Conservation (phyloP, 2,888 invertebrate species). For the Nephrotoma appendiculata region DNA sequence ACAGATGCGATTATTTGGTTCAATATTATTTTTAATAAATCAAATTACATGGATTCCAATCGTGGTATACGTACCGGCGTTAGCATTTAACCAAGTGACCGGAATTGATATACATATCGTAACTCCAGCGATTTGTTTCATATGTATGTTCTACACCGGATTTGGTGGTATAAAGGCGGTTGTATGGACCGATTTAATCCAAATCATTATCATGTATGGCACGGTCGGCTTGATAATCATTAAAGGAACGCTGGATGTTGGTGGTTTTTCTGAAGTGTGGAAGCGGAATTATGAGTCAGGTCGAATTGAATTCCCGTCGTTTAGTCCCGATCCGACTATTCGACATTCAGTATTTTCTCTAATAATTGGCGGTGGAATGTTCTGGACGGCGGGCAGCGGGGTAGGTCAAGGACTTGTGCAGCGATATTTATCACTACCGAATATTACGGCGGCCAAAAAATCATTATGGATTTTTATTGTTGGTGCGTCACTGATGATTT, state of each 20-base stretch:
- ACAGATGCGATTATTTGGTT: constrained; percentile 52
- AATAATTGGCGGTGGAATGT: constrained; percentile 57
- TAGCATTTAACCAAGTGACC: constrained; percentile 57
- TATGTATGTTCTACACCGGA: constrained; percentile 71
- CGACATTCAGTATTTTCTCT: constrained; percentile 66
- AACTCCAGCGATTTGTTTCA: constrained; percentile 63
- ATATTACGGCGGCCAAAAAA: constrained; percentile 49
- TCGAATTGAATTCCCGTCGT: constrained; percentile 54
- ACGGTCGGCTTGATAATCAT: constrained; percentile 57
- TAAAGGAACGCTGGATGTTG: constrained; percentile 59
- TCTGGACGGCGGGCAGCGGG: constrained; percentile 60
- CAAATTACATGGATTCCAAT: constrained; percentile 26
- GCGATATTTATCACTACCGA: constrained; percentile 62
- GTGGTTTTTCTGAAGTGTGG: constrained; percentile 49
- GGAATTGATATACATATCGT: constrained; percentile 68
- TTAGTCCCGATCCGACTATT: constrained; percentile 61
- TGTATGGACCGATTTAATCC: constrained; percentile 71
- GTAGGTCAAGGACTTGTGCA: constrained; percentile 80
- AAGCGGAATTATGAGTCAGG: constrained; percentile 51
- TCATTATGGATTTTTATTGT: constrained; percentile 50
- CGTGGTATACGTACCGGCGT: constrained; percentile 54
- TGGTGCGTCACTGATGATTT: constrained; percentile 31
- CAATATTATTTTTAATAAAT: constrained; percentile 32
- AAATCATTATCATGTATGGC: constrained; percentile 60
- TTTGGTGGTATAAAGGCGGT: constrained; percentile 64